Evolutionary conservation across 2,888 invertebrate species (phyloP).

Genomic region (Tridacna crocea): DNA sequence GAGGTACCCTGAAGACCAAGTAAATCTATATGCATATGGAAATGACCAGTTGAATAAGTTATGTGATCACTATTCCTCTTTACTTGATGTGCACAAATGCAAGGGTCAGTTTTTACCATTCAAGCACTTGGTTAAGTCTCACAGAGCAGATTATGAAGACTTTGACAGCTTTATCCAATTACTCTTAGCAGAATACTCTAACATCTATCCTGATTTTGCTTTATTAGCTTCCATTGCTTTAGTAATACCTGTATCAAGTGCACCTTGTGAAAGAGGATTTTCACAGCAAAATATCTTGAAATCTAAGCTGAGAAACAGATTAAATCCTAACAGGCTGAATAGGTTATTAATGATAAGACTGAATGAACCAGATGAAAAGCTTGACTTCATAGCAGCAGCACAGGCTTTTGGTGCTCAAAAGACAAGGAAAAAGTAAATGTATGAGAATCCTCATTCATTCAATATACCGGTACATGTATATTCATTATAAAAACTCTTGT

Average conservation of each 20-base stretch:
- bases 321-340: not conserved
- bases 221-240: not conserved
- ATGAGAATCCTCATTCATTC: too few species aligned
- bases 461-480: too few species aligned
- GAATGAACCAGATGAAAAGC: not conserved
- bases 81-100: too few species aligned
- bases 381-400: too few species aligned
- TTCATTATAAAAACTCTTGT: too few species aligned
- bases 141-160: not conserved
- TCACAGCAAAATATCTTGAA: too few species aligned
- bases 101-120: conserved; percentile 27
- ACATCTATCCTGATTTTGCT: conserved; percentile 8
- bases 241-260: conserved; percentile 15
- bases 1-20: conserved; percentile 29
- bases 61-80: too few species aligned
- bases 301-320: too few species aligned
- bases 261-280: conserved; percentile 14
- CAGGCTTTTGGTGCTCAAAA: too few species aligned
- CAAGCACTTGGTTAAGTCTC: conserved; percentile 20
- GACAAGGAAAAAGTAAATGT: too few species aligned
- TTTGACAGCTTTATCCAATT: not conserved
- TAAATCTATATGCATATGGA: too few species aligned
- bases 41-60: too few species aligned
- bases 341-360: conserved; percentile 5
- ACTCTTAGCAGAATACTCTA: not conserved